Base-by-base conservation (phyloP, 64 coral and sea anemone species). In the Montipora efflorescens region DNA sequence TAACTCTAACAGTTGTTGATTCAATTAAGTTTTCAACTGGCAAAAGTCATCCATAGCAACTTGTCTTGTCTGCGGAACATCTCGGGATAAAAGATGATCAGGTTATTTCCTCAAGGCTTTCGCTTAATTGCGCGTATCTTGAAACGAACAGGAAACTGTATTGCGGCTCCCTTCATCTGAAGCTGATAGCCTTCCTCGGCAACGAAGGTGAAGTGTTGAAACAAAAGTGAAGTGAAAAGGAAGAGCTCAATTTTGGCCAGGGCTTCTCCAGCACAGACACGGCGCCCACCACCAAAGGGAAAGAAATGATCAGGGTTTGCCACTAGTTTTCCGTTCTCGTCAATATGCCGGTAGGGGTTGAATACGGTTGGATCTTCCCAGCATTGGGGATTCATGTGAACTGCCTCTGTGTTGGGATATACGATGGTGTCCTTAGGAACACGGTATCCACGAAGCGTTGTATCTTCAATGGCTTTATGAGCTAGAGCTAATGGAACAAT, bases 281-380 rank as follows among this genome's bases (percentile, higher is more conserved):
- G 87, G 7, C 87, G 87, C 4, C 87, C 87, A 66, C 72, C 87
- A 45, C 72, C 71, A 43, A 89, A 89, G 16, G 87, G 87, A 11
- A 44, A 79, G 51, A 76, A 89, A 16, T 89, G 77, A 11, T 25
- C 52, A 19, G 53, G 87, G 51, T 67, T 77, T 51, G 87, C 57
- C 20, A 89, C 7, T 16, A 89, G 16, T 50, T 89, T 76, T 43
- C 87, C 87, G 1, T 89, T 44, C 52, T 22, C 15, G 44, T 77
- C 87, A 16, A 89, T 58, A 59, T 89, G 87, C 13, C 87, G 87
- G 87, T 89, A 79, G 3, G 87, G 87, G 8, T 61, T 59, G 12
- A 89, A 89, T 18, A 61, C 50, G 6, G 87, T 89, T 1, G 87
- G 87, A 44, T 89, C 36, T 48, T 89, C 87, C 87, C 87, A 89